A percentile compares a stretch with the other conserved stretches of the same genome.
phyloP scores from a whole-genome alignment of 2,113 vertebrate genomes.

The Scortum barcoo region DNA sequence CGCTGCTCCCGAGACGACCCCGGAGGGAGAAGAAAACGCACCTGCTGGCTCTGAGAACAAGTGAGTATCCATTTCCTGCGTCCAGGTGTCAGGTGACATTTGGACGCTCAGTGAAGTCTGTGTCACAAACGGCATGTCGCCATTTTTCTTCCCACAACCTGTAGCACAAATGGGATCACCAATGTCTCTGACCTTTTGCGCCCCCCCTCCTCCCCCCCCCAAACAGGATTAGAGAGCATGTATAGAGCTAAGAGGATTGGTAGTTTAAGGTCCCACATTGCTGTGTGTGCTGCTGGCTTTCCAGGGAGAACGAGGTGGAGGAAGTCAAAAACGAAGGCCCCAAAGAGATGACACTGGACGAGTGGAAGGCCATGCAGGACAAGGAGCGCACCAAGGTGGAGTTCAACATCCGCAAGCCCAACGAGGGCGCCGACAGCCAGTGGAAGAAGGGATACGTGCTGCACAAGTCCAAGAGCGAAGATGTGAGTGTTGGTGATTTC shows the following conservation, averaged over 20 bases:
- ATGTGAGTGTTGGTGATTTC: constrained; percentile 83
- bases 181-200: constrained; percentile 36
- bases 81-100: not conserved
- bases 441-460: constrained; percentile 99
- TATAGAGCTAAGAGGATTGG: constrained; percentile 43
- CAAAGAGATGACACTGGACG: constrained; percentile 98
- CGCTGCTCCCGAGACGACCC: constrained; percentile 91
- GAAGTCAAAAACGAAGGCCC: constrained; percentile 97
- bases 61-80: constrained; percentile 82
- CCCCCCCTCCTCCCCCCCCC: too few relatives aligned
- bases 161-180: constrained; percentile 38
- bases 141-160: constrained; percentile 31
- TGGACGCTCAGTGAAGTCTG: not conserved
- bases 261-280: not conserved
- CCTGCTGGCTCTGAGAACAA: constrained; percentile 97
- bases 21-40: constrained; percentile 95
- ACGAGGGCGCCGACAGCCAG: constrained; percentile 96
- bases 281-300: constrained; percentile 31
- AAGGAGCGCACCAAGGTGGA: constrained; percentile 98
- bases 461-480: constrained; percentile 99
- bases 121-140: not conserved
- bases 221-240: constrained; percentile 56
- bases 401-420: constrained; percentile 99
- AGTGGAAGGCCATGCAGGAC: constrained; percentile 99
- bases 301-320: constrained; percentile 96